phyloP scores from a whole-genome alignment of 2,797 vertebrate genomes.

The Pangasius macronema region DNA sequence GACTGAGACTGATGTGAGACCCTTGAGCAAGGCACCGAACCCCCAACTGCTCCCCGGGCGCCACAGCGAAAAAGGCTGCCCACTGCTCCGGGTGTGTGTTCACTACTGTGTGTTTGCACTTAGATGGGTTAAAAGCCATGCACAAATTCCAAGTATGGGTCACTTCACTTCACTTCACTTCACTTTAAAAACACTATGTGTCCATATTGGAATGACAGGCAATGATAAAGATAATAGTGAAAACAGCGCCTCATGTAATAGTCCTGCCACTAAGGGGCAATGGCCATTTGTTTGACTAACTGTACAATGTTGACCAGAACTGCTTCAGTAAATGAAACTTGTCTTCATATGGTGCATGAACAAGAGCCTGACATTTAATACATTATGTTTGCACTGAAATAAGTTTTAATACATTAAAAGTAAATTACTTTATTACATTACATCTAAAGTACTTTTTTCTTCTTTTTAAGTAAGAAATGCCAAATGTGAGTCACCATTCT shows the following conservation, averaged over 20 bases:
- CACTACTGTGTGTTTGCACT: too few relatives aligned
- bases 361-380: not conserved
- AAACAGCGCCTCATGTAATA: not conserved
- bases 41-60: too few relatives aligned
- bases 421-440: not conserved
- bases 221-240: not conserved
- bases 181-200: not conserved
- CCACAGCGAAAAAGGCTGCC: too few relatives aligned
- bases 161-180: too few relatives aligned
- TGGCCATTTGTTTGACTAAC: not conserved
- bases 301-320: not conserved
- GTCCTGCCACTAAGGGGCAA: not conserved
- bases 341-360: not conserved
- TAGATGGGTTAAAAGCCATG: too few relatives aligned
- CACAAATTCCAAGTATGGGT: too few relatives aligned
- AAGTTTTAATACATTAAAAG: not conserved
- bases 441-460: not conserved
- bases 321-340: not conserved
- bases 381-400: not conserved
- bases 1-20: too few relatives aligned
- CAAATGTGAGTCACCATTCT: not conserved
- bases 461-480: not conserved
- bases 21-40: too few relatives aligned
- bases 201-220: not conserved
- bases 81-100: too few relatives aligned